Percentiles rank a stretch among this genome's conserved stretches.
phyloP scores from a whole-genome alignment of 2,888 invertebrate species.

The Uropetala carovei region DNA sequence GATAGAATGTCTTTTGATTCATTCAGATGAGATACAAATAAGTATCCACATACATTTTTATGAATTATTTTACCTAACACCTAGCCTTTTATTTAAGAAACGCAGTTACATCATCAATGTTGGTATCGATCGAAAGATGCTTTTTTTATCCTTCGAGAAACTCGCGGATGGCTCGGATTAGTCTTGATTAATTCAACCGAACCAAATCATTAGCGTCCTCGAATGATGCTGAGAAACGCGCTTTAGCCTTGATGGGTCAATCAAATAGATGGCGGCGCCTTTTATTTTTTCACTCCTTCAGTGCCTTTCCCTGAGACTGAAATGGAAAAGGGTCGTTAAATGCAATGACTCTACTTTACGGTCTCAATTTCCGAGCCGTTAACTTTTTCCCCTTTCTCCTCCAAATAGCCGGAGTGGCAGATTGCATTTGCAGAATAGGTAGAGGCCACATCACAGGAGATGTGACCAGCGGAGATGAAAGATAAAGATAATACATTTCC shows the following conservation, averaged over 20 bases:
- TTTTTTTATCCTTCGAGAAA: too few species aligned
- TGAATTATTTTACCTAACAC: too few species aligned
- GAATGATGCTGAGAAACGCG: not conserved
- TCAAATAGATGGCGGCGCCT: not conserved
- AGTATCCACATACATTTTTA: too few species aligned
- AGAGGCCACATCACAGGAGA: not conserved
- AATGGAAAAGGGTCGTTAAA: not conserved
- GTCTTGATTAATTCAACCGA: not conserved
- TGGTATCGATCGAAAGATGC: too few species aligned
- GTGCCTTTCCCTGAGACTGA: not conserved
- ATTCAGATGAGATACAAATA: too few species aligned
- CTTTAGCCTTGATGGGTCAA: not conserved
- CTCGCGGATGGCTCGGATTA: too few species aligned
- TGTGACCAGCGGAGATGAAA: not conserved
- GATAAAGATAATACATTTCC: not conserved
- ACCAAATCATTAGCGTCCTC: not conserved
- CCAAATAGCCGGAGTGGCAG: not conserved
- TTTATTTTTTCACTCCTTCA: not conserved
- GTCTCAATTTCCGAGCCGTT: not conserved
- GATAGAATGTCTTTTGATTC: too few species aligned
- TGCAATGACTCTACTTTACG: constrained; percentile 1
- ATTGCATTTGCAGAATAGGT: not conserved
- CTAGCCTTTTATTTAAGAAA: too few species aligned
- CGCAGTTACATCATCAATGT: too few species aligned
- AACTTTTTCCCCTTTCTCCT: not conserved